These are phyloP conservation scores for Drosophila repletoides DNA, from an alignment of 1,140 invertebrate genomes.

Conservation along the genomic window DNA sequence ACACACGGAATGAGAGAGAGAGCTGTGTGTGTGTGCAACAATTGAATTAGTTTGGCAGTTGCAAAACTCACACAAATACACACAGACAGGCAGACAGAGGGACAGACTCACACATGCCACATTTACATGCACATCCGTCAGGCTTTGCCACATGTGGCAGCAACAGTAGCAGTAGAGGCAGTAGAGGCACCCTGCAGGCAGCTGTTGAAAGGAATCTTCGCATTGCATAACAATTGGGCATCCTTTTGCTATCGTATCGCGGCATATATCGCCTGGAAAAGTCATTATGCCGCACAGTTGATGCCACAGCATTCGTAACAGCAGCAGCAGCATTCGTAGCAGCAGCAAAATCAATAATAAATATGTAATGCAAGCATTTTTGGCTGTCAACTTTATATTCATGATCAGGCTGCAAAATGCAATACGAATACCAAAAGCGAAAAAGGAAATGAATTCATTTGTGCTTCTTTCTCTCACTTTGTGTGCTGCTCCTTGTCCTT, in stretches of 20 bases:
- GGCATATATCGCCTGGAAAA: slow-evolving; percentile 19
- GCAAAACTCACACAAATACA: slow-evolving; percentile 35
- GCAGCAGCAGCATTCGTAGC: background rate
- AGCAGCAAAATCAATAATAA: slow-evolving; percentile 40
- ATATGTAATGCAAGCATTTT: slow-evolving; percentile 39
- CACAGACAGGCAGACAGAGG: slow-evolving; percentile 5
- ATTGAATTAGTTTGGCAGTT: slow-evolving; percentile 78
- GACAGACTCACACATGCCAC: slow-evolving; percentile 19
- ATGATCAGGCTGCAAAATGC: slow-evolving; percentile 8
- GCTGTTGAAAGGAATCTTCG: slow-evolving; percentile 29
- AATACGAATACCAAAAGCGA: slow-evolving; percentile 7
- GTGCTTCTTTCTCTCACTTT: background rate
- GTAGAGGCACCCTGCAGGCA: background rate
- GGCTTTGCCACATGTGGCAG: slow-evolving; percentile 21
- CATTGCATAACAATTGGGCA: slow-evolving; percentile 50
- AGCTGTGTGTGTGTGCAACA: slow-evolving; percentile 52
- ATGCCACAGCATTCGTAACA: slow-evolving; percentile 9
- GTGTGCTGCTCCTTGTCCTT: background rate
- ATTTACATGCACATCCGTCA: slow-evolving; percentile 45
- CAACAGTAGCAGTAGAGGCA: background rate
- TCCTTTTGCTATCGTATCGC: slow-evolving; percentile 4
- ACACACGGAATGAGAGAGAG: background rate
- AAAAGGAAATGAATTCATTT: slow-evolving; percentile 33
- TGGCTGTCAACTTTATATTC: slow-evolving; percentile 42
- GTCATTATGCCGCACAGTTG: slow-evolving; percentile 36